Base-by-base conservation (phyloP, 1,140 invertebrate genomes). In the Neelides sp. region DNA sequence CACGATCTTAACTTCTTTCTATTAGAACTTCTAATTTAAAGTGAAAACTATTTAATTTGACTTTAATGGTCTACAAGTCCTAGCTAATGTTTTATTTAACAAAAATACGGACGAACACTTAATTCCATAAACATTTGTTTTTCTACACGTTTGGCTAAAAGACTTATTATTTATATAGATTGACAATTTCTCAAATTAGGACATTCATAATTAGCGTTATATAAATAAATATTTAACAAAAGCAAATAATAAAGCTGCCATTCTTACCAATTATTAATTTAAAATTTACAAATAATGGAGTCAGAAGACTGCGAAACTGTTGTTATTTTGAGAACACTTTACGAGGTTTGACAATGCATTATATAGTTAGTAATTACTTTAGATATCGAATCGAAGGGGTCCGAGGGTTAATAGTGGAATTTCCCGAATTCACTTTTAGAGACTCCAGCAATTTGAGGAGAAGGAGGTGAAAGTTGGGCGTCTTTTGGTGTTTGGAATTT, bases 401-500 rank as follows among this genome's bases (percentile, higher is more conserved):
- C 10, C 32, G 19, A 4, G 13, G 36, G 4, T 44, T 32, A 24
- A 23, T n/a, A 22, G 15, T 37, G 17, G 8, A 28, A 1, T 43
- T n/a, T 40, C 34, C 8, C 35, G 7, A 12, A 19, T 55, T 45
- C 3, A 5, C 34, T 48, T 52, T 12, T 32, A 59, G 58, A 42
- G 51, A 26, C 36, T 59, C 15, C 53, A 51, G 30, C 7, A 23
- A n/a, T 40, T 42, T 8, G 17, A 20, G 3, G 35, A 13, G n/a
- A 17, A 30, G 2, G 52, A 59, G n/a, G 35, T n/a, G n/a, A n/a
- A n/a, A n/a, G n/a, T 46, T 26, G 28, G 8, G 5, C 15, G 45
- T 19, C 43, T 42, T 12, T 17, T 59, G 26, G 39, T 59, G 13
- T 59, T 45, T 44, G 58, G 58, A 2, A 8, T 59, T 8, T 43